A percentile compares a stretch with the other conserved stretches of the same genome.
These are phyloP conservation scores for Zonitis immaculata DNA, from an alignment of 2,888 invertebrate species.

Conservation along the genomic window DNA sequence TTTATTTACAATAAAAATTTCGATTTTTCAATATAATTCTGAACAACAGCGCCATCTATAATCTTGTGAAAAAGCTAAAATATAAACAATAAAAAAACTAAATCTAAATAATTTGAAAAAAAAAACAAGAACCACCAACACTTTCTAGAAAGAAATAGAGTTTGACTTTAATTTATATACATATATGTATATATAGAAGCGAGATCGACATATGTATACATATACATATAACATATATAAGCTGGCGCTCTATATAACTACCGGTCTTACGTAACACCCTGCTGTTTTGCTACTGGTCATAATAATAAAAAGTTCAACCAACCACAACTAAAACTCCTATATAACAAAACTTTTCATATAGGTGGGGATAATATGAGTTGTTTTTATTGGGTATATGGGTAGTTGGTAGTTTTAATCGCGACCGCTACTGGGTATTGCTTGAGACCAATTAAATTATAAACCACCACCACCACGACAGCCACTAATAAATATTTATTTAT, in stretches of 20 bases:
- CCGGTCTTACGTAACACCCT: slow-evolving; percentile 24
- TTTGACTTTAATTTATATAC: too few species aligned
- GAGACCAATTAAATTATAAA: slow-evolving; percentile 27
- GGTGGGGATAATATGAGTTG: slow-evolving; percentile 20
- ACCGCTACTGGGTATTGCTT: slow-evolving; percentile 29
- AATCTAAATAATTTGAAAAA: too few species aligned
- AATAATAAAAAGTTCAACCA: background rate
- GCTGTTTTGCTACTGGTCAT: slow-evolving; percentile 20
- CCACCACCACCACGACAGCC: background rate
- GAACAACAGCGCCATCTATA: too few species aligned
- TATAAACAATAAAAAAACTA: too few species aligned
- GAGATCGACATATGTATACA: background rate
- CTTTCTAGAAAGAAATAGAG: too few species aligned
- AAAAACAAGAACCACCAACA: too few species aligned
- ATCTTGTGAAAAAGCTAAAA: too few species aligned
- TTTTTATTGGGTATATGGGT: slow-evolving; percentile 16
- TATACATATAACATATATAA: background rate
- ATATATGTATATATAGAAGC: too few species aligned
- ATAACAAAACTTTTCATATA: background rate
- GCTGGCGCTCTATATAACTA: slow-evolving; percentile 25
- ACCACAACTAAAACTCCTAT: too few species aligned
- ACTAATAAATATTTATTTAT: too few species aligned
- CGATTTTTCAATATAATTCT: too few species aligned
- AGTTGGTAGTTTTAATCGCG: slow-evolving; percentile 9
- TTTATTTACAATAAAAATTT: too few species aligned